Evolutionary conservation across 2,797 vertebrate species (phyloP), one percentile per base, ranked within the genome.

Genomic region (Manis javanica): DNA sequence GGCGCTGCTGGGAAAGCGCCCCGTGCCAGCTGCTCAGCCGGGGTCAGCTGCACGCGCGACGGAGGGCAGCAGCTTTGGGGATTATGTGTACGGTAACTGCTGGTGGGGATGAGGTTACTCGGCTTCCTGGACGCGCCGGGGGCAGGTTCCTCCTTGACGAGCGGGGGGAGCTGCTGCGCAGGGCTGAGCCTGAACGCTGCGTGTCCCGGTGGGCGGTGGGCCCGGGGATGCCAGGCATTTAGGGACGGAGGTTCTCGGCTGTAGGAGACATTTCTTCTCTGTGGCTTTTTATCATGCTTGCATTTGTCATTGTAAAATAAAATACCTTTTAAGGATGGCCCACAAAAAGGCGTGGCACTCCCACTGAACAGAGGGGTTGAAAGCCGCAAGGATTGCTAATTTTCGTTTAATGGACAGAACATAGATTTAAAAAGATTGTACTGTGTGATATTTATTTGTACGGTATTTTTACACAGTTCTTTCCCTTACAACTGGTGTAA

Each of bases 111-210:
- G n/a, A 63, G 46, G 46, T 1, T 5, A 66, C 63, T 55, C 1
- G 1, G 49, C 46, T 37, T 74, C 90, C 71, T 2, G 7, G 4
- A 49, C 23, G 78, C 72, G 12, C 34, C 51, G 85, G 92, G 46
- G 64, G 19, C 59, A 82, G 89, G 19, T 64, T 5, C 37, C 42
- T 84, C 96, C 94, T 93, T 59, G 94, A 85, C 85, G 74, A 1
- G 0, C n/a, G 1, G 0, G 46, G 31, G 71, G 89, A 97, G 79
- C 69, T 82, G 0, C 77, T 37, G 75, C 74, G 63, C 95, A 51
- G 72, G 61, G 78, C 23, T 0, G 1, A 93, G 90, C 11, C 0
- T 92, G 84, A 95, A 68, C 16, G 39, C 63, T 84, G 97, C 89
- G 74, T 26, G 74, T 83, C 75, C 95, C 92, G 69, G 69, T 37